Evolutionary conservation across 2,888 invertebrate genomes (phyloP).

Genomic region (Cyclophora albipunctata): DNA sequence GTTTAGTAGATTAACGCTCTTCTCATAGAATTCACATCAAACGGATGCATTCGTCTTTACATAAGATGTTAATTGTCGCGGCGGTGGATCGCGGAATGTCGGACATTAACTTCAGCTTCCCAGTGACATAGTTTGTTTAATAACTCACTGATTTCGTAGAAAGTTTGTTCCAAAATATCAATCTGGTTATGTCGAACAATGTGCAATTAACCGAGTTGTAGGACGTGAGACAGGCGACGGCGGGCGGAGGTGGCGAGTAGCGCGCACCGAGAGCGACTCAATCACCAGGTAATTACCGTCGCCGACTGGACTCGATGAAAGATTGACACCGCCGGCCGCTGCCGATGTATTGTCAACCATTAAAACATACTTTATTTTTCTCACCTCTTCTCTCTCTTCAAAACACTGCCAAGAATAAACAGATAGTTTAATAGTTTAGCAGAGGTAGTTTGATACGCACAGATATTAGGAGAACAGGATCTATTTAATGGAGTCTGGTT

Average conservation of each 20-base stretch:
- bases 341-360: conserved; percentile 50
- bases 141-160: neutral
- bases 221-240: conserved; percentile 28
- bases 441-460: conserved; percentile 38
- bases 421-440: conserved; percentile 20
- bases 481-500: conserved; percentile 56
- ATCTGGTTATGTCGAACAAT: conserved; percentile 37
- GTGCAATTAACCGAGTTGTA: conserved; percentile 47
- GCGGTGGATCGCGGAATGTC: conserved; percentile 28
- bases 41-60: conserved; percentile 43
- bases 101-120: conserved; percentile 27
- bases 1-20: conserved; percentile 47
- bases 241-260: conserved; percentile 27
- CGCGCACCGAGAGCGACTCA: conserved; percentile 24
- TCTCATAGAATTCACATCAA: conserved; percentile 48
- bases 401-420: conserved; percentile 42
- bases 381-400: conserved; percentile 28
- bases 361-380: conserved; percentile 39
- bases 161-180: conserved; percentile 35
- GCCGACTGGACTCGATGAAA: conserved; percentile 50
- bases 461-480: conserved; percentile 41
- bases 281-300: conserved; percentile 55
- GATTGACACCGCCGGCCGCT: conserved; percentile 49
- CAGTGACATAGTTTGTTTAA: conserved; percentile 5
- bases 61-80: conserved; percentile 47